Evolutionary conservation across 2,888 invertebrate genomes (phyloP), one percentile per base, ranked within the genome.

Genomic region (Coenonympha glycerion): DNA sequence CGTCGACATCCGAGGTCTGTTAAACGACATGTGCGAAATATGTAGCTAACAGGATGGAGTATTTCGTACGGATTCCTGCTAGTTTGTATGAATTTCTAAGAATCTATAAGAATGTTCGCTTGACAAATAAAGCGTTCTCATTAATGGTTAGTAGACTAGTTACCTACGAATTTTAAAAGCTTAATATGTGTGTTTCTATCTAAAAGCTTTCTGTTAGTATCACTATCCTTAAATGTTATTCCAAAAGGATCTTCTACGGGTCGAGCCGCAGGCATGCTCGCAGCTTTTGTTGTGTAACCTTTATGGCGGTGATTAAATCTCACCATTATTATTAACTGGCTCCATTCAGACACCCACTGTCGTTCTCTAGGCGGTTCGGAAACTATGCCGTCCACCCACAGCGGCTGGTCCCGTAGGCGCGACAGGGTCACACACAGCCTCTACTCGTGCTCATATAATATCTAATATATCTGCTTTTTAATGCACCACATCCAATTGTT

Each of bases 291-390:
- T 84, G 82, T 78, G 82, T 82, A 86, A 85, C 81, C 73, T 84
- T 76, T 79, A 82, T 78, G 81, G 71, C 71, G 83, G 86, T 85
- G 86, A 87, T 87, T 86, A 85, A 79, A 86, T 86, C 85, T 85
- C 86, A 84, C 85, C 86, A 87, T 86, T 85, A 86, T 86, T 86
- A 86, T 85, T 82, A 83, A 85, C 82, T 83, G 84, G 84, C 85
- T 85, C 84, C 84, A 87, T 87, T 85, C 77, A 82, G 79, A 84
- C 86, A 87, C 86, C 86, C 86, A 87, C 86, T 80, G 85, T 73
- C 75, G 82, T 76, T 75, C 60, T 64, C 81, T 80, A 79, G 80
- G 80, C 79, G 76, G 79, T 72, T 76, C 75, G 71, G 79, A 82
- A 80, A 81, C 80, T 86, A 86, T 86, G 86, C 79, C 85, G 86